A percentile compares a stretch with the other conserved stretches of the same genome.
phyloP scores from a whole-genome alignment of 2,888 invertebrate species.

The Acronicta leporina region DNA sequence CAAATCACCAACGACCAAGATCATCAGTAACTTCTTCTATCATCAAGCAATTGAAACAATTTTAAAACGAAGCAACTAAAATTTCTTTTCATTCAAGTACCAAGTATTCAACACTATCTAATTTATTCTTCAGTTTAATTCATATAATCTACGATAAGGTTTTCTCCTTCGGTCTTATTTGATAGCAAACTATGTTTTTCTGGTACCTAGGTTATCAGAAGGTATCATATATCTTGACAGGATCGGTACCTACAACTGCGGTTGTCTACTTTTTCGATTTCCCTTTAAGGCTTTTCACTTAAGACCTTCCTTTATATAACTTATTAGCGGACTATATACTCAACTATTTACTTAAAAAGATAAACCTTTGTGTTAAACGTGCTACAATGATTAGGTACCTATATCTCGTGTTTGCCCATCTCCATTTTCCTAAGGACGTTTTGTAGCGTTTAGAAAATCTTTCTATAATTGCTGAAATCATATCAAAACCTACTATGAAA shows the following conservation, averaged over 20 bases:
- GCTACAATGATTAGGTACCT: slow-evolving; percentile 12
- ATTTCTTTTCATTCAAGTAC: no score
- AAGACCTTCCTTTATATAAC: slow-evolving; percentile 28
- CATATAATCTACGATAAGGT: no score
- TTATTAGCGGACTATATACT: slow-evolving; percentile 12
- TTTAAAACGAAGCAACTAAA: no score
- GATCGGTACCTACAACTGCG: no score
- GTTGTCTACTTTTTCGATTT: slow-evolving; percentile 33
- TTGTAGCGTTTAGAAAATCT: neutral
- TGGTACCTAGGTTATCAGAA: no score
- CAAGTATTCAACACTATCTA: no score
- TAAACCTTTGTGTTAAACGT: slow-evolving; percentile 19
- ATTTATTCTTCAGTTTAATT: no score
- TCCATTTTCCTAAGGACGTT: neutral
- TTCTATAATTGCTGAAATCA: neutral
- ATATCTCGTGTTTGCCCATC: neutral
- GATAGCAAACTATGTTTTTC: no score
- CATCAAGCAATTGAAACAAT: neutral
- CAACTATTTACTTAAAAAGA: slow-evolving; percentile 20
- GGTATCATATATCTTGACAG: no score
- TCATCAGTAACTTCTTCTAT: neutral
- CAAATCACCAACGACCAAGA: slow-evolving; percentile 11
- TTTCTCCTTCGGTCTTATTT: no score
- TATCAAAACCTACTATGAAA: neutral
- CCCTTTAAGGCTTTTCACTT: slow-evolving; percentile 29